These are phyloP conservation scores for Melipona beecheii DNA, from an alignment of 2,888 invertebrate genomes.

Conservation along the genomic window DNA sequence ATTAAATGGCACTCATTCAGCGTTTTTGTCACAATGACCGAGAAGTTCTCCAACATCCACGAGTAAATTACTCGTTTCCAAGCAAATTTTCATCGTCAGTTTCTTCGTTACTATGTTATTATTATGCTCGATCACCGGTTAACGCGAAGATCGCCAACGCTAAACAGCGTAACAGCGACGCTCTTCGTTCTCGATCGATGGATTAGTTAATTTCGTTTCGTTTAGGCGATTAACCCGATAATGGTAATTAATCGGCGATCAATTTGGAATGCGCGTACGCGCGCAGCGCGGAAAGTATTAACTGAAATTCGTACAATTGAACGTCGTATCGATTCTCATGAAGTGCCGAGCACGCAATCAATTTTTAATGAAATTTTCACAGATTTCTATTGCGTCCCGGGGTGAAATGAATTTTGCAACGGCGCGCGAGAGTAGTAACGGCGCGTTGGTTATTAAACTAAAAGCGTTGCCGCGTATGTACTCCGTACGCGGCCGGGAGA, in stretches of 20 bases:
- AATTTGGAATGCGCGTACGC: not conserved
- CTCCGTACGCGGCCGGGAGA: not conserved
- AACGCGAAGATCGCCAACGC: not conserved
- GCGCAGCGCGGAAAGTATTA: conserved; percentile 3
- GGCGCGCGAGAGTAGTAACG: conserved; percentile 21
- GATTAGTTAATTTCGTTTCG: not conserved
- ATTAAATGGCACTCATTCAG: no score
- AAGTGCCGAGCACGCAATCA: conserved; percentile 26
- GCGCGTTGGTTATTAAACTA: conserved; percentile 54
- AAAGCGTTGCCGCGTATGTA: conserved; percentile 33
- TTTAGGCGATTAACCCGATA: not conserved
- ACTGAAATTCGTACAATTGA: conserved; percentile 16
- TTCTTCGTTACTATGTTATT: no score
- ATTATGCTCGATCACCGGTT: not conserved
- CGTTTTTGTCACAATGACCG: no score
- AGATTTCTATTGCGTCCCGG: conserved; percentile 23
- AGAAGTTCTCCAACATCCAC: no score
- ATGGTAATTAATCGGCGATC: conserved; percentile 14
- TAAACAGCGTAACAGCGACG: not conserved
- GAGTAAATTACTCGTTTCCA: no score
- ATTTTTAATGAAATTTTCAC: conserved; percentile 51
- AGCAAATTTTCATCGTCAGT: no score
- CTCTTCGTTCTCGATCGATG: not conserved
- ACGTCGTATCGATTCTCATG: not conserved
- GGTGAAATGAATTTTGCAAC: conserved; percentile 38